Evolutionary conservation across 2,888 invertebrate species (phyloP), one percentile per base, ranked within the genome.

Genomic region (Tribolium freemani): DNA sequence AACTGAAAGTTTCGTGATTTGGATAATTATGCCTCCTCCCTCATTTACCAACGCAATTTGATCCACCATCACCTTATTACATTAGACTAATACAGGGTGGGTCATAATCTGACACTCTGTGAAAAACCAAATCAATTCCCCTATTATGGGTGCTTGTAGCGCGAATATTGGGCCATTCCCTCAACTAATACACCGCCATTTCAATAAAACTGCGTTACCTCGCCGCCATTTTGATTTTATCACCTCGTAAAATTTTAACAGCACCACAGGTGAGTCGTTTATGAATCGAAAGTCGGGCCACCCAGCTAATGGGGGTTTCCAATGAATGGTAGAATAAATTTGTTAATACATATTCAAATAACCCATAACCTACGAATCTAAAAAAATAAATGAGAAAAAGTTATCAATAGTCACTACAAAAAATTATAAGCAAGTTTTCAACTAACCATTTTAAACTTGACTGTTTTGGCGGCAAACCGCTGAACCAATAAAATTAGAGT

Each of bases 151-250:
- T 21, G 5, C 0, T 9, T 20, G 9, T 51, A 21, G 51, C 16
- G 51, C 4, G 16, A 51, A 51, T 51, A 51, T 51, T 9, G 13
- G 56, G 30, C 5, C 56, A 56, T 56, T 31, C n/a, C 31, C 13
- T 30, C 11, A 56, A 56, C 56, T 56, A 56, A 56, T 31, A 56
- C 56, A 56, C 56, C 21, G 11, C 56, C 56, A 31, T 56, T 56
- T 31, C 56, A 56, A 56, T 56, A 56, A 56, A 56, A 56, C 56
- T 56, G 31, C 6, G 20, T 31, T 11, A 31, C 31, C 26, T 10
- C 38, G 56, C n/a, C 56, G 56, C 56, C 56, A 56, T 56, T 56
- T 56, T 56, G 56, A 56, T 56, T 31, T 56, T 30, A 56, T 56
- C 11, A 10, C 38, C 20, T 51, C 51, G 9, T 51, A 51, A 51